phyloP scores from a whole-genome alignment of 2,113 vertebrate species.

The Scalopus aquaticus region DNA sequence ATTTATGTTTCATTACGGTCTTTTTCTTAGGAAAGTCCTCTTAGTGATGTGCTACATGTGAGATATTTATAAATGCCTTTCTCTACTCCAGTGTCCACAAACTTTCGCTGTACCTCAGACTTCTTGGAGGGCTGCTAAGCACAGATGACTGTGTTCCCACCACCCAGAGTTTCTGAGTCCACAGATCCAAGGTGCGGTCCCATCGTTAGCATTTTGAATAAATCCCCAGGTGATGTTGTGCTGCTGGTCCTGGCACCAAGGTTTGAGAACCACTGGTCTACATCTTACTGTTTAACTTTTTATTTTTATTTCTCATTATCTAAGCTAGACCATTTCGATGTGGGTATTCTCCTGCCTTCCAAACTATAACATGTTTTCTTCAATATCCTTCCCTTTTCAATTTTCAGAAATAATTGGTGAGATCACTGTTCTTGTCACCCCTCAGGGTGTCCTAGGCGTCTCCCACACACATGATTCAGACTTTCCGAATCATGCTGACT shows the following conservation, averaged over 20 bases:
- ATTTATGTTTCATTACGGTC: neutral
- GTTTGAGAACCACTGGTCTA: neutral
- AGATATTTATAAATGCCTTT: neutral
- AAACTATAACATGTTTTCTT: neutral
- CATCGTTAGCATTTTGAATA: neutral
- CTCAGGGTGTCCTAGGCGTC: neutral
- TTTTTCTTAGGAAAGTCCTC: neutral
- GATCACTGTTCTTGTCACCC: neutral
- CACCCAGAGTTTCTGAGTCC: neutral
- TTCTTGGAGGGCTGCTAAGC: neutral
- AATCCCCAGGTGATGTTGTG: neutral
- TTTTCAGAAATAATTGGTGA: neutral
- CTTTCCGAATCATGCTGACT: neutral
- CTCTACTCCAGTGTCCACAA: neutral
- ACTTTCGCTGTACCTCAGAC: neutral
- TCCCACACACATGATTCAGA: neutral
- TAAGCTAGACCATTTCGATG: neutral
- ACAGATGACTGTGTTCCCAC: neutral
- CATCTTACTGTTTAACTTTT: neutral
- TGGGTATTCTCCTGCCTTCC: neutral
- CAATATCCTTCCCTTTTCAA: neutral
- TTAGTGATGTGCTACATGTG: neutral
- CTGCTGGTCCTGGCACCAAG: neutral
- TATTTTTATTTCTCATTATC: neutral
- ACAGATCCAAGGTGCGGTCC: neutral